Percentiles rank a stretch among this genome's conserved stretches.
Evolutionary conservation across 2,888 invertebrate genomes (phyloP).

Genomic region (Drosophila conformis): DNA sequence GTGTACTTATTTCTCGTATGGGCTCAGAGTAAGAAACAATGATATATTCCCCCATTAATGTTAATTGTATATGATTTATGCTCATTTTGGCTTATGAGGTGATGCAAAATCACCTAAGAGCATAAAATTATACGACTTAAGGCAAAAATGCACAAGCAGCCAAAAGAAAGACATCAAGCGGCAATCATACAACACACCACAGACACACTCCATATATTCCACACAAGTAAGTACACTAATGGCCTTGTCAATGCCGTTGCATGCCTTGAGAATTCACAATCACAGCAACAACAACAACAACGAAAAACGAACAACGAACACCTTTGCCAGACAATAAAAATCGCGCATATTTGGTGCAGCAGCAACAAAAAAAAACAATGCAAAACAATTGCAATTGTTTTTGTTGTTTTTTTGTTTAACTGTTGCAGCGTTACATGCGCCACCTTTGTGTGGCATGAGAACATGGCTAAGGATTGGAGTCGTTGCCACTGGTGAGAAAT

Average conservation of each 20-base stretch:
- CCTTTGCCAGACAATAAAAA: slow-evolving; percentile 51
- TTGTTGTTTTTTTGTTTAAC: slow-evolving; percentile 26
- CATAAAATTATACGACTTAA: slow-evolving; percentile 50
- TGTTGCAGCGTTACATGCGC: slow-evolving; percentile 42
- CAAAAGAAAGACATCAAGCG: slow-evolving; percentile 50
- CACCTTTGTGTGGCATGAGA: slow-evolving; percentile 61
- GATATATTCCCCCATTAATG: slow-evolving; percentile 12
- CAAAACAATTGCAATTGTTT: slow-evolving; percentile 70
- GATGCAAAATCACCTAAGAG: slow-evolving; percentile 46
- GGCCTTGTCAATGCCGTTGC: slow-evolving; percentile 74
- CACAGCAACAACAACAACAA: slow-evolving; percentile 32
- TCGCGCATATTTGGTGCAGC: slow-evolving; percentile 67
- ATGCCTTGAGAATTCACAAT: slow-evolving; percentile 61
- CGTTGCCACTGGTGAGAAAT: slow-evolving; percentile 46
- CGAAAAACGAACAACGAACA: slow-evolving; percentile 19
- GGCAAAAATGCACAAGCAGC: slow-evolving; percentile 30
- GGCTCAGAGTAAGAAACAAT: slow-evolving; percentile 19
- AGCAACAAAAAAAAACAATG: slow-evolving; percentile 15
- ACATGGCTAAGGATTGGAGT: slow-evolving; percentile 41
- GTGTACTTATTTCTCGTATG: neutral
- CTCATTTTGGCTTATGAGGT: slow-evolving; percentile 41
- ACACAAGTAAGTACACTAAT: slow-evolving; percentile 39
- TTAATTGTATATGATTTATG: slow-evolving; percentile 34
- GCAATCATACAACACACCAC: slow-evolving; percentile 15
- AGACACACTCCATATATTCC: slow-evolving; percentile 20